These are phyloP conservation scores for Crenuchus spilurus DNA, from an alignment of 2,797 vertebrate genomes.

Conservation along the genomic window DNA sequence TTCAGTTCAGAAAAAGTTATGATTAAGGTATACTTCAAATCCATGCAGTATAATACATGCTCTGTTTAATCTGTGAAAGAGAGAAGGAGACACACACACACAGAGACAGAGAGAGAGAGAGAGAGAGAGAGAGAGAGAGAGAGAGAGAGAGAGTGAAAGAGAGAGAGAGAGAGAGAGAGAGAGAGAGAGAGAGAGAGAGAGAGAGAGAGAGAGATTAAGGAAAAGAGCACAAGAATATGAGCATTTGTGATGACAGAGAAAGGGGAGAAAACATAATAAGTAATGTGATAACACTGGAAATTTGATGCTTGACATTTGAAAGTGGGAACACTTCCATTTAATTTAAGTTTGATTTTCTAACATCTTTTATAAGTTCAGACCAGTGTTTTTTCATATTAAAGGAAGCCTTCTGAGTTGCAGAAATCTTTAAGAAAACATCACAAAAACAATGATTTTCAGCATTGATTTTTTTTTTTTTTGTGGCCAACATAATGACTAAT, in stretches of 20 bases:
- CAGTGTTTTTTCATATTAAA: too few species aligned
- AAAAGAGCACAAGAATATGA: not conserved
- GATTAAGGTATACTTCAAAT: constrained; percentile 56
- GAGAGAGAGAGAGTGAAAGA: constrained; percentile 17
- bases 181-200: not conserved
- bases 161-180: constrained; percentile 44
- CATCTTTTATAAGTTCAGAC: not conserved
- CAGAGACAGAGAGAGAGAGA: constrained; percentile 36
- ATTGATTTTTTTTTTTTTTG: too few species aligned
- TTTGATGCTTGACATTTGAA: not conserved
- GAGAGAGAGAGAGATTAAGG: not conserved
- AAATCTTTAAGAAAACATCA: too few species aligned
- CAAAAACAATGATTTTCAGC: too few species aligned
- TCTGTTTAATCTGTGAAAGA: constrained; percentile 54
- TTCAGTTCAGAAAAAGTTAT: constrained; percentile 60
- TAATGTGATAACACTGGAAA: constrained; percentile 4
- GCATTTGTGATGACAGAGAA: not conserved
- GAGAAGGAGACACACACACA: too few species aligned
- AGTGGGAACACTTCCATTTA: too few species aligned
- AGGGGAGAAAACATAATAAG: not conserved
- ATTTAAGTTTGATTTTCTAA: not conserved
- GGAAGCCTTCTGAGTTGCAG: too few species aligned
- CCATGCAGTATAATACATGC: constrained; percentile 54
- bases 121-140: not conserved
- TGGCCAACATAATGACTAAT: too few species aligned